Base-by-base conservation (phyloP, 2,113 vertebrate species). In the Oostethus manadensis region DNA sequence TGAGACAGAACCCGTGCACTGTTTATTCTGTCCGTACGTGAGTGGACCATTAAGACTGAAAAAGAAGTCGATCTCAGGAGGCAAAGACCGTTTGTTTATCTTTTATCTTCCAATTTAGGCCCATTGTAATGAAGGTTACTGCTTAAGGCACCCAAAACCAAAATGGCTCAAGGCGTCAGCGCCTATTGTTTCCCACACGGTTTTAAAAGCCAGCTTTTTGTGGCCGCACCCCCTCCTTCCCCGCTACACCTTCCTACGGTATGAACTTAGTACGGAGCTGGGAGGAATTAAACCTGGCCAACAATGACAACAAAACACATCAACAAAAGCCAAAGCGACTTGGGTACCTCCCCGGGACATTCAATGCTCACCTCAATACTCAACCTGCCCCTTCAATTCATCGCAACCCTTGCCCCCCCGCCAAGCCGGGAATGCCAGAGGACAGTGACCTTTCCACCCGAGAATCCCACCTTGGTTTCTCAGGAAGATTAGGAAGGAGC, bases 291-390 rank as follows among this genome's bases (percentile, higher is more conserved):
- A 83, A 77, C 57, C 74, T 55, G 22, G 43, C 60, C 80, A 82
- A 90, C 89, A 90, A 90, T 87, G 80, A 84, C 77, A 76, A 88
- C 79, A 87, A 87, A 74, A 80, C 79, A 82, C 64, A 59, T 67
- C 69, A 83, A 86, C 82, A 89, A 84, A 84, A 74, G 79, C 70
- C 47, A 23, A 71, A 70, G 51, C 74, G 56, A 77, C 65, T 70
- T 62, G 74, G 84, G 62, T 76, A 67, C 78, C 78, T 63, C 84
- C 85, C 79, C 68, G 73, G 50, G 55, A 63, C 58, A 84, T 59
- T 88, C 86, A 91, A 90, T 88, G 84, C 73, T 71, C 64, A 72
- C 79, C 81, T 84, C 71, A 66, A 22, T 20, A 53, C 70, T 61
- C 60, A 58, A 59, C 76, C 84, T 70, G 67, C 77, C 75, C 81